A percentile compares a stretch with the other conserved stretches of the same genome.
These are phyloP conservation scores for Brienomyrus brachyistius DNA, from an alignment of 2,113 vertebrate species.

Conservation along the genomic window DNA sequence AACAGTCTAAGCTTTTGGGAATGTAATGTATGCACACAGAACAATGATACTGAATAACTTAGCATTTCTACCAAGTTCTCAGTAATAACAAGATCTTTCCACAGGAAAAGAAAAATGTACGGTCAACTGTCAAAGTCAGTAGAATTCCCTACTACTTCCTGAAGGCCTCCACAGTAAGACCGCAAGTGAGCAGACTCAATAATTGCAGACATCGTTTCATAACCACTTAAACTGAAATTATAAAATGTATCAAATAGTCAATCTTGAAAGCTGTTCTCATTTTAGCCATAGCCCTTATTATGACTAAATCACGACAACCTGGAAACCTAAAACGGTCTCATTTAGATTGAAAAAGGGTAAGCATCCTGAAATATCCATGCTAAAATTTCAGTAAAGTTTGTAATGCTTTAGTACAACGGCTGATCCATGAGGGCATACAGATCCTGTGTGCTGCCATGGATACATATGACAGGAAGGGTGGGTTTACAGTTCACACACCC, in stretches of 20 bases:
- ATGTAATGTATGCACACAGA: not conserved
- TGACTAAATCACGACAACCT: conserved; percentile 10
- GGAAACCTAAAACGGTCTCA: conserved; percentile 17
- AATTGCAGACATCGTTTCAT: not conserved
- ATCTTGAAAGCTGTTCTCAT: not conserved
- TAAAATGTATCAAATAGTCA: not conserved
- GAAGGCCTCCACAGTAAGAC: not conserved
- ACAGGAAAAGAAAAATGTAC: conserved; percentile 12
- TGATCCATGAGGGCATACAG: not conserved
- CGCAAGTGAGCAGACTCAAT: not conserved
- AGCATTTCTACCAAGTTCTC: conserved; percentile 4
- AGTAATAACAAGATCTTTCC: not conserved
- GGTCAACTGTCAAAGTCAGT: not conserved
- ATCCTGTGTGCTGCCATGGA: not conserved
- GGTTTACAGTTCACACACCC: not conserved
- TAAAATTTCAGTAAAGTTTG: not conserved
- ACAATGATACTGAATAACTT: not conserved
- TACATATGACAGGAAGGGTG: not conserved
- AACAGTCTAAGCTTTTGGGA: not conserved
- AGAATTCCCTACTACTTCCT: not conserved
- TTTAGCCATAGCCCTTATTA: conserved; percentile 6
- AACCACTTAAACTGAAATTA: not conserved
- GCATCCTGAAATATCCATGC: not conserved
- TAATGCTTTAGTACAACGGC: not conserved
- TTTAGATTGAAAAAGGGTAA: not conserved